Evolutionary conservation across 2,888 invertebrate genomes (phyloP).

Genomic region (Dasysyrphus tricinctus): DNA sequence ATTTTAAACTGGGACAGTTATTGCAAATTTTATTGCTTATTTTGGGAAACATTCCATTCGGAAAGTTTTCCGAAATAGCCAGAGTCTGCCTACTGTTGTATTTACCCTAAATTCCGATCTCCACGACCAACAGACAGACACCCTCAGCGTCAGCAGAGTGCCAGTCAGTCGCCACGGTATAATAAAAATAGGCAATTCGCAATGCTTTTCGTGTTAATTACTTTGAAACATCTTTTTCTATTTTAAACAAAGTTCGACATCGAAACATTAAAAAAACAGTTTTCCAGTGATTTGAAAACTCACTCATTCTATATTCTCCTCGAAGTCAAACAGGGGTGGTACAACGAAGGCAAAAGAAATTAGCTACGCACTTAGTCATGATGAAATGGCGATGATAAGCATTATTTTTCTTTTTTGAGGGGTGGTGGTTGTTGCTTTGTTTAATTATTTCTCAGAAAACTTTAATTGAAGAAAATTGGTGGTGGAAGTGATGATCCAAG

Average conservation of each 20-base stretch:
- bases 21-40: conserved; percentile 75
- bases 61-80: conserved; percentile 8
- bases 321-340: not conserved
- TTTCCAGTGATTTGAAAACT: conserved; percentile 65
- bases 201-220: conserved; percentile 76
- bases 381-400: conserved; percentile 77
- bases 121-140: not conserved
- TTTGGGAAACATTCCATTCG: conserved; percentile 61
- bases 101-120: not conserved
- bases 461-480: conserved; percentile 28
- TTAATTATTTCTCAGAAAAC: conserved; percentile 63
- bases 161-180: not conserved
- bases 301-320: conserved; percentile 9
- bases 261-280: conserved; percentile 29
- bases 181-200: conserved; percentile 64
- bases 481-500: not conserved
- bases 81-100: not conserved
- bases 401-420: conserved; percentile 76
- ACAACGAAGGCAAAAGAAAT: conserved; percentile 49
- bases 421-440: conserved; percentile 31
- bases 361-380: conserved; percentile 78
- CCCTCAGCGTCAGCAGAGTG: not conserved
- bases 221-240: conserved; percentile 74
- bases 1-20: conserved; percentile 75
- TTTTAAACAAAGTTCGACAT: conserved; percentile 32